phyloP scores from a whole-genome alignment of 2,888 invertebrate species.

The Stenichneumon culpator region DNA sequence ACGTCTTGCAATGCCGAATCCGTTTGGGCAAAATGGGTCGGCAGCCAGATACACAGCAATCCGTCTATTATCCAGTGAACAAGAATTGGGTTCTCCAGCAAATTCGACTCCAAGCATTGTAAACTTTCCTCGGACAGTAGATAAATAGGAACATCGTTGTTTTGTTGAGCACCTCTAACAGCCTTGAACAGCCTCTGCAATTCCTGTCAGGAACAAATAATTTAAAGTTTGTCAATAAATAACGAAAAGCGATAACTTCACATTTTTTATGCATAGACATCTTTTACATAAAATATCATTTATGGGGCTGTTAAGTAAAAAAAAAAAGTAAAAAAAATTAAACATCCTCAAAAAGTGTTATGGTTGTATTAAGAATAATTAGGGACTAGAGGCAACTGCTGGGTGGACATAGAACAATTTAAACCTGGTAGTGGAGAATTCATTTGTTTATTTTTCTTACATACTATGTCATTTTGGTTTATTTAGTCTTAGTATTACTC shows the following conservation, averaged over 20 bases:
- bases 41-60: slow-evolving; percentile 76
- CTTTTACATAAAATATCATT: not conserved
- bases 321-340: not conserved
- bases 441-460: too few relatives aligned
- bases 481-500: too few relatives aligned
- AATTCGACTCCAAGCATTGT: slow-evolving; percentile 85
- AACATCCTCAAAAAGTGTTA: not conserved
- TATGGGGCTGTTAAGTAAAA: not conserved
- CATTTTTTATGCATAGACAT: not conserved
- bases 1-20: slow-evolving; percentile 77
- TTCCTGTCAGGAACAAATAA: slow-evolving; percentile 70
- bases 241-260: not conserved
- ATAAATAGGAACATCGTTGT: slow-evolving; percentile 82
- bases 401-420: too few relatives aligned
- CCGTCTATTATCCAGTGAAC: slow-evolving; percentile 79
- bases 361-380: not conserved
- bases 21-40: slow-evolving; percentile 69
- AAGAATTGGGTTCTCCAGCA: slow-evolving; percentile 84
- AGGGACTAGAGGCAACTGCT: too few relatives aligned
- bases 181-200: slow-evolving; percentile 72
- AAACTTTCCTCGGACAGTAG: slow-evolving; percentile 83
- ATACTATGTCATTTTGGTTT: not conserved
- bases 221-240: not conserved
- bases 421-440: too few relatives aligned
- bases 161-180: slow-evolving; percentile 60